Conservation (phyloP, 2,888 invertebrate species). For the Drosophila macrospina region DNA sequence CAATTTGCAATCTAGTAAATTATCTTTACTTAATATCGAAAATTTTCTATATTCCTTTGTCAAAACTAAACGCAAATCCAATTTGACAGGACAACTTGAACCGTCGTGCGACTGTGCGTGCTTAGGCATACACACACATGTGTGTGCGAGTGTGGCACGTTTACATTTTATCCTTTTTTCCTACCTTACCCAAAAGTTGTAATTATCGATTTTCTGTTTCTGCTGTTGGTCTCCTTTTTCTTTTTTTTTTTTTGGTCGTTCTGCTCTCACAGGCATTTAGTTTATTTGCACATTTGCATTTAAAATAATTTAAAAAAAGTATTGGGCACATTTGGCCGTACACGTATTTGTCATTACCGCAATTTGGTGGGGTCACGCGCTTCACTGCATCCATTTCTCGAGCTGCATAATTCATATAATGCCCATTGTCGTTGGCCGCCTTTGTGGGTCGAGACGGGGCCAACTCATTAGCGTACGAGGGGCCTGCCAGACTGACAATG, state of each 20-base stretch:
- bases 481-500: conserved; percentile 28
- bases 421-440: conserved; percentile 52
- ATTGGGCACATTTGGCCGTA: conserved; percentile 28
- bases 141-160: conserved; percentile 34
- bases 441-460: conserved; percentile 40
- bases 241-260: conserved; percentile 1
- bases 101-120: conserved; percentile 33
- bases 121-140: conserved; percentile 2
- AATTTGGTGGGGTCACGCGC: conserved; percentile 59
- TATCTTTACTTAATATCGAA: conserved; percentile 3
- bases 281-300: conserved; percentile 62
- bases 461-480: conserved; percentile 72
- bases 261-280: conserved; percentile 24
- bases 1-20: not conserved
- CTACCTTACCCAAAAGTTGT: conserved; percentile 54
- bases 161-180: conserved; percentile 69
- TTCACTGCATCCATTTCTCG: conserved; percentile 63
- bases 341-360: conserved; percentile 61
- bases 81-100: conserved; percentile 35
- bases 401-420: conserved; percentile 68
- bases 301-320: conserved; percentile 68
- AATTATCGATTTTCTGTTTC: conserved; percentile 62
- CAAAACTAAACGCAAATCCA: conserved; percentile 10
- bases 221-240: too few species aligned
- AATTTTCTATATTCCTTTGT: not conserved